phyloP scores from a whole-genome alignment of 2,113 vertebrate species.

The Lagenorhynchus albirostris region DNA sequence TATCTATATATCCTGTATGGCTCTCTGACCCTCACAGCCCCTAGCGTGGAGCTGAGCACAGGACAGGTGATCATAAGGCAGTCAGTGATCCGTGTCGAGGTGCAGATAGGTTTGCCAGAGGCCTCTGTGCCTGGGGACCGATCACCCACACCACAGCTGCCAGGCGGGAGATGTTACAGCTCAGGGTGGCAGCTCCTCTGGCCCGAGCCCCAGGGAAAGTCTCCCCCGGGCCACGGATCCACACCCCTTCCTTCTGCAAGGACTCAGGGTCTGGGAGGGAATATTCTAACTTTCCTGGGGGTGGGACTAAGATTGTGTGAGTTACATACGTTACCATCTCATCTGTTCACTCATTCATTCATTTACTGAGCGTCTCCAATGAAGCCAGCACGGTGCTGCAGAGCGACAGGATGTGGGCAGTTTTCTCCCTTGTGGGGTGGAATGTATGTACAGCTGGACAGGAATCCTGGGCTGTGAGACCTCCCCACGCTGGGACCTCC shows the following conservation, averaged over 20 bases:
- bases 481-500: background rate
- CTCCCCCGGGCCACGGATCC: background rate
- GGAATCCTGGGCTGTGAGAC: background rate
- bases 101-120: background rate
- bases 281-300: background rate
- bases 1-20: background rate
- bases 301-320: background rate
- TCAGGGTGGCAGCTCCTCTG: background rate
- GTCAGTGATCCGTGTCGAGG: too few relatives aligned
- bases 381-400: background rate
- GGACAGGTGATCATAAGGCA: background rate
- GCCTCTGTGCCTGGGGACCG: background rate
- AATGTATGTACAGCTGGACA: fast-evolving
- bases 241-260: background rate
- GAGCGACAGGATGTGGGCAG: background rate
- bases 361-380: background rate
- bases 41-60: background rate
- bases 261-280: background rate
- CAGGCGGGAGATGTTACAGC: background rate
- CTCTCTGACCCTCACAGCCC: background rate
- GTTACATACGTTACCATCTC: background rate
- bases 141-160: background rate
- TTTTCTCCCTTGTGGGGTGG: background rate
- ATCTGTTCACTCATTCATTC: background rate
- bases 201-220: background rate